These are phyloP conservation scores for Oppia nitens DNA, from an alignment of 1,140 invertebrate species.

Conservation along the genomic window DNA sequence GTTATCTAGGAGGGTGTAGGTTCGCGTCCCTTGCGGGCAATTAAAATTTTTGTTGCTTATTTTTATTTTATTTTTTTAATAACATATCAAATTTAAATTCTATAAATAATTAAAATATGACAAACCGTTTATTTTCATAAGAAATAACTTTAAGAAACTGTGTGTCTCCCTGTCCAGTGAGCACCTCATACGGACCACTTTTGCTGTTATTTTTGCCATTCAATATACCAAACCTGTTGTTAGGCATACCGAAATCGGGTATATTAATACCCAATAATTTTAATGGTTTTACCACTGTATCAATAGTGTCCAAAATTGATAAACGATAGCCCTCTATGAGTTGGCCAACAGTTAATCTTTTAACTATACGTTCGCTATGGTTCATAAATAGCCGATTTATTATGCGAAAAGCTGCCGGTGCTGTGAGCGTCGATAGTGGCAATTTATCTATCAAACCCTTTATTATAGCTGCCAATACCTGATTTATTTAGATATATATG, in stretches of 20 bases:
- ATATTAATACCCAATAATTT: neutral
- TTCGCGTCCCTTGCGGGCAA: no score
- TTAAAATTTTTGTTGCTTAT: no score
- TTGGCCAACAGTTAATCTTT: constrained; percentile 7
- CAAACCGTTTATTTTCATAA: constrained; percentile 1
- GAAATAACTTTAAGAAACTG: neutral
- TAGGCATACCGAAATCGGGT: constrained; percentile 4
- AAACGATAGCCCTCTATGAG: constrained; percentile 11
- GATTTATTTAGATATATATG: no score
- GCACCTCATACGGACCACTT: constrained; percentile 14
- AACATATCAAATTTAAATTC: no score
- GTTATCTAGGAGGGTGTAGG: no score
- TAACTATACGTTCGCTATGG: constrained; percentile 8
- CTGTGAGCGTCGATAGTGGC: neutral
- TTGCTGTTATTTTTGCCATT: constrained; percentile 11
- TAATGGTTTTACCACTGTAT: neutral
- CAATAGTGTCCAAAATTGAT: constrained; percentile 11
- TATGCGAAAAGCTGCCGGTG: neutral
- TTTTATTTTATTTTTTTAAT: no score
- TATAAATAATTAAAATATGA: no score
- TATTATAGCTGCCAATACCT: constrained; percentile 4
- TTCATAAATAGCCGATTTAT: neutral
- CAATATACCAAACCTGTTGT: constrained; percentile 17
- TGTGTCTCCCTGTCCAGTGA: constrained; percentile 11
- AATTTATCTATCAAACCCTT: neutral